A percentile compares a stretch with the other conserved stretches of the same genome.
Conservation (phyloP, 2,797 vertebrate species). For the Halcyon badia region DNA sequence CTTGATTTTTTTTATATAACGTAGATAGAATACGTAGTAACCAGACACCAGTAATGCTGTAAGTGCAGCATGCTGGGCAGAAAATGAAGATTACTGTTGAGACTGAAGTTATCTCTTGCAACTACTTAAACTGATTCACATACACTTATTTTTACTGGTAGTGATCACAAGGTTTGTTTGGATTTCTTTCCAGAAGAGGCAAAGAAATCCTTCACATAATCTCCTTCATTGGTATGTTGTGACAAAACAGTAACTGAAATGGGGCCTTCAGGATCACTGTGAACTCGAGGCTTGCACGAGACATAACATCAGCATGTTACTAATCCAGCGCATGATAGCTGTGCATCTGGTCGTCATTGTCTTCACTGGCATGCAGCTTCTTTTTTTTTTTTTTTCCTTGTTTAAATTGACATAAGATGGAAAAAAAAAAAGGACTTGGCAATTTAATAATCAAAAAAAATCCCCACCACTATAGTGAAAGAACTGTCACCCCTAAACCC, state of each 20-base stretch:
- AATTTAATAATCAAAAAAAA: not conserved
- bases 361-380: no score
- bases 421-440: not conserved
- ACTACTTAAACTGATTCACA: not conserved
- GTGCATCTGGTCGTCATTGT: not conserved
- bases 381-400: not conserved
- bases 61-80: not conserved
- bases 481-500: not conserved
- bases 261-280: not conserved
- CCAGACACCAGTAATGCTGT: not conserved
- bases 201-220: not conserved
- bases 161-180: not conserved
- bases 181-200: not conserved
- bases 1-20: not conserved
- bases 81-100: not conserved
- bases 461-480: fast-evolving
- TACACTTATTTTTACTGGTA: not conserved
- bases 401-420: not conserved
- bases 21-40: not conserved
- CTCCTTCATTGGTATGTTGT: not conserved
- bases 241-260: not conserved
- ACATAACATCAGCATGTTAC: fast-evolving
- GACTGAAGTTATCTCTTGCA: not conserved
- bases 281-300: not conserved
- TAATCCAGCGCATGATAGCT: not conserved